phyloP scores from a whole-genome alignment of 2,113 vertebrate species.

The Macrotus californicus region DNA sequence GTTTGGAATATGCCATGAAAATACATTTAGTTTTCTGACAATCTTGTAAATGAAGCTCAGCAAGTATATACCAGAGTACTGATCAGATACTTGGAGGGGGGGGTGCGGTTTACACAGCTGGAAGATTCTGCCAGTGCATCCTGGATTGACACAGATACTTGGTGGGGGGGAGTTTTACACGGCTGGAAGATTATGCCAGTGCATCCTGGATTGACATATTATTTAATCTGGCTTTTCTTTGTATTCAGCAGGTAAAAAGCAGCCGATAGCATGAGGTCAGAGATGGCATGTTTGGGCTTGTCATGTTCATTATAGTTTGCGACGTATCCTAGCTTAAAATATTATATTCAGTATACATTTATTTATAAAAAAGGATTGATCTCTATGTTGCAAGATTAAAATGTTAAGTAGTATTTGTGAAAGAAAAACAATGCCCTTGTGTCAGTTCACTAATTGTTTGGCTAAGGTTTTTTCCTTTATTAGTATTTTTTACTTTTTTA shows the following conservation, averaged over 20 bases:
- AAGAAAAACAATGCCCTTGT: neutral
- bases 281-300: slow-evolving; percentile 44
- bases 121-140: neutral
- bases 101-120: slow-evolving; percentile 17
- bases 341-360: slow-evolving; percentile 52
- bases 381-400: slow-evolving; percentile 35
- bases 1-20: slow-evolving; percentile 49
- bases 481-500: slow-evolving; percentile 21
- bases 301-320: slow-evolving; percentile 55
- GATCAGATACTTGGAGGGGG: slow-evolving; percentile 6
- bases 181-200: neutral
- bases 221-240: slow-evolving; percentile 42
- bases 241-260: neutral
- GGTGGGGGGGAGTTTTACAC: slow-evolving; percentile 10
- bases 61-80: slow-evolving; percentile 22
- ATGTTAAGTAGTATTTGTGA: slow-evolving; percentile 56
- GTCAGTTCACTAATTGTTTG: slow-evolving; percentile 71
- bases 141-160: neutral
- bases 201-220: neutral
- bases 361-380: neutral
- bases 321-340: slow-evolving; percentile 63
- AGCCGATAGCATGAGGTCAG: neutral
- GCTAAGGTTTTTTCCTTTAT: slow-evolving; percentile 26
- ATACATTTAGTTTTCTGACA: slow-evolving; percentile 60
- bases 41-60: slow-evolving; percentile 63